Conservation (phyloP, 2,113 vertebrate genomes). For the Platysteira castanea region DNA sequence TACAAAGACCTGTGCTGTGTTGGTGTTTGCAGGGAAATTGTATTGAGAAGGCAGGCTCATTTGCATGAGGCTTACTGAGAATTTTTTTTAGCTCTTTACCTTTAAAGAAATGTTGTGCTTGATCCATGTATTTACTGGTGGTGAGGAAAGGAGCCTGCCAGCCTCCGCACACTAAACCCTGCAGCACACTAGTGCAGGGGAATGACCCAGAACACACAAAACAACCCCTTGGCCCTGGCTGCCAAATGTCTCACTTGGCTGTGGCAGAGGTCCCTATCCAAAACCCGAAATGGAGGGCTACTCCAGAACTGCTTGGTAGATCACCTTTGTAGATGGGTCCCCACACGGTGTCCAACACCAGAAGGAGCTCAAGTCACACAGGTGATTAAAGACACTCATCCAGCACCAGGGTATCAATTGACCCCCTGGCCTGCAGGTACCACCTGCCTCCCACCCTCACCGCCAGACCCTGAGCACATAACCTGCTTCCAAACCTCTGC, state of each 20-base stretch:
- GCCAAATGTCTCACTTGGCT: no score
- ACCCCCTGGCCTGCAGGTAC: neutral
- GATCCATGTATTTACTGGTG: neutral
- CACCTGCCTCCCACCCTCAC: neutral
- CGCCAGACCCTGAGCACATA: neutral
- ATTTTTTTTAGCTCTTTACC: neutral
- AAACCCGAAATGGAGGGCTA: neutral
- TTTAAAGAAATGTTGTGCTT: slow-evolving; percentile 22
- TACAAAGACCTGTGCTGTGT: neutral
- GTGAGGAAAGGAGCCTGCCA: neutral
- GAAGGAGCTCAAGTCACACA: neutral
- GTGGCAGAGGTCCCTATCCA: neutral
- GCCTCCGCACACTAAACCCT: neutral
- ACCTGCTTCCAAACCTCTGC: neutral
- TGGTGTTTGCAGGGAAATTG: slow-evolving; percentile 16
- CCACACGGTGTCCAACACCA: neutral
- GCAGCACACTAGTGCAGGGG: neutral
- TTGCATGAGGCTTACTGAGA: slow-evolving; percentile 30
- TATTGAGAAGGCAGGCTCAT: slow-evolving; percentile 14
- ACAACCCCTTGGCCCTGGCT: neutral
- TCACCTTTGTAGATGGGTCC: rapidly evolving
- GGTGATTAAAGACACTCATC: rapidly evolving
- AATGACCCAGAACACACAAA: neutral
- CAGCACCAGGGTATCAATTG: neutral
- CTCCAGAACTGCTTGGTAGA: neutral